phyloP scores from a whole-genome alignment of 2,888 invertebrate genomes.

The Hirtodrosophila trivittata region DNA sequence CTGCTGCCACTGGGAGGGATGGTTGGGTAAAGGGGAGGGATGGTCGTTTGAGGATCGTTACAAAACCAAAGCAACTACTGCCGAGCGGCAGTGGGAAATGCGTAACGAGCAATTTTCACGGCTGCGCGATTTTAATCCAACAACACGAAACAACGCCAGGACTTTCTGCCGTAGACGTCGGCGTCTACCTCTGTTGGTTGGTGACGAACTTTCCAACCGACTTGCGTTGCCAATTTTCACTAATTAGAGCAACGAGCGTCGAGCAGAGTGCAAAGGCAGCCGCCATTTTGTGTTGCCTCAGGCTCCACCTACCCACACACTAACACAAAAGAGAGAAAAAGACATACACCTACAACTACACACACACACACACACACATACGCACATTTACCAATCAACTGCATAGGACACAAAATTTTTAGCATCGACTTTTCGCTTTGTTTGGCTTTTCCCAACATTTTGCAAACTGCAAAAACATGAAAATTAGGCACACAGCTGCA shows the following conservation, averaged over 20 bases:
- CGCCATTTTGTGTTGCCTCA: constrained; percentile 66
- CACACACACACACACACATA: constrained; percentile 4
- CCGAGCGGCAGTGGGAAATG: constrained; percentile 29
- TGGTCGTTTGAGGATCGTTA: constrained; percentile 11
- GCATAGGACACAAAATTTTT: constrained; percentile 15
- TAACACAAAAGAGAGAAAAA: constrained; percentile 3
- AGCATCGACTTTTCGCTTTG: constrained; percentile 42
- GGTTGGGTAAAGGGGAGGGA: background rate
- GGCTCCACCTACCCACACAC: constrained; percentile 36
- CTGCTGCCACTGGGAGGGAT: too few species aligned
- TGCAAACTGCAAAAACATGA: constrained; percentile 61
- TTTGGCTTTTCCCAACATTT: constrained; percentile 48
- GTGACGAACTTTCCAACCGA: constrained; percentile 75
- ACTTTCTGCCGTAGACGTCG: background rate
- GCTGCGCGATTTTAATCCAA: constrained; percentile 76
- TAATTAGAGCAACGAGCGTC: constrained; percentile 63
- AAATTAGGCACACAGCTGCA: constrained; percentile 73
- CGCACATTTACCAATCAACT: constrained; percentile 36
- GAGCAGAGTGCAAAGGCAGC: constrained; percentile 54
- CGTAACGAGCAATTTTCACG: constrained; percentile 74
- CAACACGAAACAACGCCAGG: constrained; percentile 58
- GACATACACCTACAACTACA: constrained; percentile 13
- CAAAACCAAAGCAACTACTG: constrained; percentile 25
- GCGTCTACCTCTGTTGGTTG: constrained; percentile 18
- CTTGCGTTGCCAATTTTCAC: constrained; percentile 76